Percentiles rank a stretch among this genome's conserved stretches.
These are phyloP conservation scores for Drosophila hamatofila DNA, from an alignment of 2,888 invertebrate genomes.

Conservation along the genomic window DNA sequence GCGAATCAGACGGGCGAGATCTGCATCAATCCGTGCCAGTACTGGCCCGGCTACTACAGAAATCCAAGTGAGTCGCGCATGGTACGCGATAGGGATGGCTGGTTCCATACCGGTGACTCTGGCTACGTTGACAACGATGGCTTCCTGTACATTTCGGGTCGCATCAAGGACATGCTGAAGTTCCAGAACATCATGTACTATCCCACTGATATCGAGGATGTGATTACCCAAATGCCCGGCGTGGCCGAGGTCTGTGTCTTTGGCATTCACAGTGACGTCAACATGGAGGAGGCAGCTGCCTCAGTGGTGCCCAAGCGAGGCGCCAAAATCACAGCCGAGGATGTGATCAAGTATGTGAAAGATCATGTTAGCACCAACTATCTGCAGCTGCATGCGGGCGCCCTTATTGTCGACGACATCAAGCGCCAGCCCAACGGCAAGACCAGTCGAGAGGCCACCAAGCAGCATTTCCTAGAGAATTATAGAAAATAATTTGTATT, in stretches of 20 bases:
- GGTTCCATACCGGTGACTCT: constrained; percentile 80
- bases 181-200: constrained; percentile 68
- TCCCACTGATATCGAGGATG: constrained; percentile 74
- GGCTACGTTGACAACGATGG: constrained; percentile 80
- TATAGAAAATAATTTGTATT: constrained; percentile 14
- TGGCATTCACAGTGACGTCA: constrained; percentile 59
- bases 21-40: constrained; percentile 40
- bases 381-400: constrained; percentile 61
- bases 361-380: constrained; percentile 35
- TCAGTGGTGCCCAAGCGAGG: constrained; percentile 53
- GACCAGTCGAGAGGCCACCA: constrained; percentile 50
- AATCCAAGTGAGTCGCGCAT: constrained; percentile 50
- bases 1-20: constrained; percentile 73
- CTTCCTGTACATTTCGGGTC: constrained; percentile 66
- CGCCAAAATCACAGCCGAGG: constrained; percentile 35
- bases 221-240: constrained; percentile 62
- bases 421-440: constrained; percentile 64
- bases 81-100: constrained; percentile 63
- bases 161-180: constrained; percentile 81
- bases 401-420: constrained; percentile 55
- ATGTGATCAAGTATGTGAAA: constrained; percentile 52
- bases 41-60: constrained; percentile 75
- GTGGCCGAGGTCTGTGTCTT: constrained; percentile 74
- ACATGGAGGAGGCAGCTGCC: constrained; percentile 70
- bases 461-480: constrained; percentile 36